Evolutionary conservation across 2,888 invertebrate species (phyloP).

Genomic region (Euclidia mi): DNA sequence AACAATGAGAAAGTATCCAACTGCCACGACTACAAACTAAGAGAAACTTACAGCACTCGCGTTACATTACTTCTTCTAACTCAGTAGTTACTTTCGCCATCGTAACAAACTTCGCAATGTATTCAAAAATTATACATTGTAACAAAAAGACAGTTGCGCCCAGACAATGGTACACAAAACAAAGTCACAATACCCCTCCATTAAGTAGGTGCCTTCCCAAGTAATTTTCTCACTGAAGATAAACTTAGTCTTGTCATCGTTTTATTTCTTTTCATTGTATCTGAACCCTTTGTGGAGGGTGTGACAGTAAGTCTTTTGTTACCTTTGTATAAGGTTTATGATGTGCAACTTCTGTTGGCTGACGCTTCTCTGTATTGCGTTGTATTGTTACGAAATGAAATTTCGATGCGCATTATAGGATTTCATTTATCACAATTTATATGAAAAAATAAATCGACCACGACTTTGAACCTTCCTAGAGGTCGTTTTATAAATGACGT

Average conservation of each 20-base stretch:
- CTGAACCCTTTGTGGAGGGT: constrained; percentile 70
- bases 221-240: constrained; percentile 67
- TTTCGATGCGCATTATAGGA: constrained; percentile 40
- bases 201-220: constrained; percentile 56
- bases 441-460: constrained; percentile 24
- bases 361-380: constrained; percentile 49
- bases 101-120: constrained; percentile 48
- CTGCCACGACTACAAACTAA: constrained; percentile 11
- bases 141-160: constrained; percentile 33
- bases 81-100: constrained; percentile 35
- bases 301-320: constrained; percentile 68
- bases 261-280: constrained; percentile 76
- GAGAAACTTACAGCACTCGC: constrained; percentile 9
- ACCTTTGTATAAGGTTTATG: constrained; percentile 75
- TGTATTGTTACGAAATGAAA: constrained; percentile 57
- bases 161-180: constrained; percentile 60
- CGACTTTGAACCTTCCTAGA: constrained; percentile 8
- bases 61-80: constrained; percentile 39
- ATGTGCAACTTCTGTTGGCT: constrained; percentile 69
- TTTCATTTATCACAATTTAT: constrained; percentile 26
- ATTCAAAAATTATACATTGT: constrained; percentile 50
- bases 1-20: constrained; percentile 9
- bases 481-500: constrained; percentile 1
- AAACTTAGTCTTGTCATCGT: constrained; percentile 65
- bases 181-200: constrained; percentile 53